These are phyloP conservation scores for Ichneumon xanthorius DNA, from an alignment of 2,888 invertebrate genomes.

Conservation along the genomic window DNA sequence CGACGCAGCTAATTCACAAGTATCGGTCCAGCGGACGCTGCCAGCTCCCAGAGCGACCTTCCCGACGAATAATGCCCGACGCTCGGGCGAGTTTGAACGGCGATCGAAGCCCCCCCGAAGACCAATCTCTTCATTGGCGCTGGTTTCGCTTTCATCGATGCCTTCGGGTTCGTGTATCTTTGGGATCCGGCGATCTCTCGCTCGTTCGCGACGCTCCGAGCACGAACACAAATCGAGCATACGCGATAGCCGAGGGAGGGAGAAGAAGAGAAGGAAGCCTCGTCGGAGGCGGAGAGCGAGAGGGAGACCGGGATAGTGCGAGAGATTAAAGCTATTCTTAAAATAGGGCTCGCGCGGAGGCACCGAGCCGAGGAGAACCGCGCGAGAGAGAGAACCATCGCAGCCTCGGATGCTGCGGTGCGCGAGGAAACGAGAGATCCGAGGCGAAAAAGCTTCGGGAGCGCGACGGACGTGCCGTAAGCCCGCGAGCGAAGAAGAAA, in stretches of 20 bases:
- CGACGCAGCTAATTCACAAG: too few species aligned
- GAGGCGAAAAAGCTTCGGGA: conserved; percentile 68
- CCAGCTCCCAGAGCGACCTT: neutral
- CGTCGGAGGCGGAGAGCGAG: conserved; percentile 50
- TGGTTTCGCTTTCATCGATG: conserved; percentile 3
- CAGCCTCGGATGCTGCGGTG: conserved; percentile 34
- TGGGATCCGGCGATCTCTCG: conserved; percentile 8
- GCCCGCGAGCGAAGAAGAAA: conserved; percentile 62
- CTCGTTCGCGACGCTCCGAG: conserved; percentile 20
- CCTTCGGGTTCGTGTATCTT: conserved; percentile 8
- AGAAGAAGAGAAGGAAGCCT: conserved; percentile 27
- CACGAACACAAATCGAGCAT: conserved; percentile 40
- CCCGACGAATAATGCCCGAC: neutral
- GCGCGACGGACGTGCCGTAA: conserved; percentile 33
- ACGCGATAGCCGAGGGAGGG: conserved; percentile 43
- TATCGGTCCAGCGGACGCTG: too few species aligned
- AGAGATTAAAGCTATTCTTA: conserved; percentile 83
- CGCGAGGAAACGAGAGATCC: conserved; percentile 67
- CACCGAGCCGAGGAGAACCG: conserved; percentile 49
- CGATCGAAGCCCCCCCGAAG: neutral
- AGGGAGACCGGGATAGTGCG: conserved; percentile 65
- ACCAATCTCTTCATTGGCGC: neutral
- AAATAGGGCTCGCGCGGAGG: conserved; percentile 80
- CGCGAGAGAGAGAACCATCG: conserved; percentile 49
- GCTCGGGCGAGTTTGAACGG: neutral